Base-by-base conservation (phyloP, 2,113 vertebrate genomes). In the Ictidomys tridecemlineatus region DNA sequence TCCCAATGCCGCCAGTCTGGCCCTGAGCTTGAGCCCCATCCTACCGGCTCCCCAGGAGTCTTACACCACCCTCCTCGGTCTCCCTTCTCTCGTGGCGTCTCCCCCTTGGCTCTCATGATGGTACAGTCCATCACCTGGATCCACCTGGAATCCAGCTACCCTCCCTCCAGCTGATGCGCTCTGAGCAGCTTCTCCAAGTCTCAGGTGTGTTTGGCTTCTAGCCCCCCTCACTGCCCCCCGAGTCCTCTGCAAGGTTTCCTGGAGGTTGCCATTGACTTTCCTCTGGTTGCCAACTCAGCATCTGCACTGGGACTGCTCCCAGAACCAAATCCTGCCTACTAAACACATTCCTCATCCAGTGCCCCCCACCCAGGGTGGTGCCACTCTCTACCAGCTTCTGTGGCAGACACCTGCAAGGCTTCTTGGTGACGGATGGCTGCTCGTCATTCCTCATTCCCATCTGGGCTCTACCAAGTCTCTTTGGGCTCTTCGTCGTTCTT, bases 291-390 rank as follows among this genome's bases (percentile, higher is more conserved):
- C 2, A 39, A 1, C 70, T 34, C 2, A 8, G 39, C 16, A 8
- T 70, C 67, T n/a, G 56, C 4, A 0, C 69, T 18, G 4, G 69
- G 22, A 14, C 18, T 53, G 53, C 30, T 32, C 20, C 2, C 74
- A 26, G 4, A 16, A 8, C 58, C 7, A 8, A 53, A 0, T 22
- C 72, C 26, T 69, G 37, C 45, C 17, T 45, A 24, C 11, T 37
- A 28, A 8, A 24, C 17, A 11, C 0, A 2, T 2, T 5, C 42
- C 16, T 58, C 12, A 0, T 28, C 22, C 0, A 1, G 13, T 16
- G 28, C 1, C 24, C 22, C n/a, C 80, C 51, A 1, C 18, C 48
- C 32, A 11, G 17, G 2, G 8, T 0, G 5, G 22, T 1, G 6
- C 32, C 37, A 7, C n/a, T 5, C 34, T 37, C 28, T 1, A 13